Conservation (phyloP, 2,113 vertebrate genomes). For the Barnardius zonarius region DNA sequence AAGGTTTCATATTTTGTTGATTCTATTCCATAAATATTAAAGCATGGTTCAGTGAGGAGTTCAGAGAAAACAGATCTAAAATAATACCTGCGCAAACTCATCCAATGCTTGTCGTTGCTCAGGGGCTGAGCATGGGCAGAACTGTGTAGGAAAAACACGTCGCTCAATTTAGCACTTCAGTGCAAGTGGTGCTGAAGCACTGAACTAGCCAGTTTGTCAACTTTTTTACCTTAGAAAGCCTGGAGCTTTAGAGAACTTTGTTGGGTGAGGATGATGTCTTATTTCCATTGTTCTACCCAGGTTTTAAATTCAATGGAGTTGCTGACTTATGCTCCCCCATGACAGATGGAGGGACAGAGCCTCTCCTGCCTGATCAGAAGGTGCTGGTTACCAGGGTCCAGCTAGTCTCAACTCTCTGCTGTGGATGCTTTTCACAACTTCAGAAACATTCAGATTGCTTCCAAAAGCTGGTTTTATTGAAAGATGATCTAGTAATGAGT, state of each 20-base stretch:
- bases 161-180: background rate
- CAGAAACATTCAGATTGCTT: background rate
- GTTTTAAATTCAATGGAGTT: background rate
- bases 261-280: background rate
- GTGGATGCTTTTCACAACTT: background rate
- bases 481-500: background rate
- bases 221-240: background rate
- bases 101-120: background rate
- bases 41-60: background rate
- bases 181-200: background rate
- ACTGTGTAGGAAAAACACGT: background rate
- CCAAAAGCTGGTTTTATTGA: background rate
- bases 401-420: background rate
- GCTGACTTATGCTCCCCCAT: background rate
- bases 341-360: background rate
- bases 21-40: constrained; percentile 2
- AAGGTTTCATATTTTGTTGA: background rate
- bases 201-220: background rate
- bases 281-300: background rate
- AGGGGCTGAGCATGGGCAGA: background rate
- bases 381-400: background rate
- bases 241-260: background rate
- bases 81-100: background rate
- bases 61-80: background rate
- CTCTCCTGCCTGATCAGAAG: background rate